These are phyloP conservation scores for Umimayanthus chanpuru DNA, from an alignment of 92 coral and sea anemone species.

Conservation along the genomic window DNA sequence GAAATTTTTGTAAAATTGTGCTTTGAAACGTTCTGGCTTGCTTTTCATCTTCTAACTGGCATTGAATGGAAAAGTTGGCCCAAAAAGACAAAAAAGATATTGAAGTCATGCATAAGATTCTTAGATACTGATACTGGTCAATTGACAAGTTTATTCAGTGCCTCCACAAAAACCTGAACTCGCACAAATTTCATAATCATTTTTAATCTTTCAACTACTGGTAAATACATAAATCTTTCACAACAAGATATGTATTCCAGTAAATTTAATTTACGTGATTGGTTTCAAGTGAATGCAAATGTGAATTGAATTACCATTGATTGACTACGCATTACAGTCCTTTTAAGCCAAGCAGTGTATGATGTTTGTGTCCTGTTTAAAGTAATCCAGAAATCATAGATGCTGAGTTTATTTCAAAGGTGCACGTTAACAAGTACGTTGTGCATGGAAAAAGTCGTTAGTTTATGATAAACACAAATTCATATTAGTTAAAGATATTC, in stretches of 20 bases:
- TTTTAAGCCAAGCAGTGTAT: conserved; percentile 52
- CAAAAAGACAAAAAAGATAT: too few relatives aligned
- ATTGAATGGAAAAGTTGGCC: not conserved
- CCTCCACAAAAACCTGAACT: conserved; percentile 27
- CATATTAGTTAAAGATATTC: not conserved
- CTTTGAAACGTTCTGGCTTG: too few relatives aligned
- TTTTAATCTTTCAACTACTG: not conserved
- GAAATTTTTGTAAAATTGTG: not conserved
- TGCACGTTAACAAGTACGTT: not conserved
- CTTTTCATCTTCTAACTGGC: too few relatives aligned
- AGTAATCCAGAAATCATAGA: conserved; percentile 41
- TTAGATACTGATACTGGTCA: not conserved
- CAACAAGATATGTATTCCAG: conserved; percentile 1
- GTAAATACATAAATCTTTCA: not conserved
- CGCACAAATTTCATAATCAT: not conserved
- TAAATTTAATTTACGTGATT: conserved; percentile 2
- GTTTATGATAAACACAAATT: not conserved
- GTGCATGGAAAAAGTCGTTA: not conserved
- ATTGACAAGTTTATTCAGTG: not conserved
- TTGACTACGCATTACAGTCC: conserved; percentile 45
- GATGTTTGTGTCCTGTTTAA: conserved; percentile 46
- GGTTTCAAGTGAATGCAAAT: conserved; percentile 41
- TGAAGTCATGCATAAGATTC: not conserved
- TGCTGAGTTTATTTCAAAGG: conserved; percentile 5
- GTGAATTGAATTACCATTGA: conserved; percentile 40